Base-by-base conservation (phyloP, 2,797 vertebrate species). In the Zalophus californianus region DNA sequence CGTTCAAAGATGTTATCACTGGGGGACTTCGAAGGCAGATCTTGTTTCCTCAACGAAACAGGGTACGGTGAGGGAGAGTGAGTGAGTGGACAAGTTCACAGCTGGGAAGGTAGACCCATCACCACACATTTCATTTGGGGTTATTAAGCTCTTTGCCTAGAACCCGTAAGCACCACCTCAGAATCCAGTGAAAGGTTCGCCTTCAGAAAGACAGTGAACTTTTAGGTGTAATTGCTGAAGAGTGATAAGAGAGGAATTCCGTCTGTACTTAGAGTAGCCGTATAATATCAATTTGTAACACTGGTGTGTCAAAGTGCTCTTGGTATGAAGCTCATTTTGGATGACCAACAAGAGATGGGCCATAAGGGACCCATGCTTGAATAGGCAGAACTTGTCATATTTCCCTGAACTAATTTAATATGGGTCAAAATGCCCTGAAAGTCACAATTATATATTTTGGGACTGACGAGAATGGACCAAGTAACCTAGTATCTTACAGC, bases 1-100 rank as follows among this genome's bases (percentile, higher is more conserved):
- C 86, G 56, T 52, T 72, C 68, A 16, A 54, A 90, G 86, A 41
- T 90, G 95, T 98, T 95, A 84, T 96, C 94, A 70, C 91, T 96
- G 95, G 96, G 97, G 94, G 89, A 94, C 97, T 93, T 93, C 96
- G 91, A 96, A 98, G 97, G 95, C 73, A 86, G 86, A 94, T 95
- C 96, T 95, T 96, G 89, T 78, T 94, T 98, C 93, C 96, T 68
- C 89, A 92, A 77, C 58, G 72, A 82, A 64, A 64, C 62, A 77
- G 79, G 64, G 94, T 35, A 23, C 7, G 14, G 13, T 7, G 38
- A 80, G 54, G 18, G 10, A 2, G 7, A 72, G 38, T 0, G 18
- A 68, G 54, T 32, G 41, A 9, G 32, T 1, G 15, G 10, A 15
- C 2, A 12, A 58, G 68, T 44, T 96, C 68, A 13, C 52, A 7